These are phyloP conservation scores for Pseudoips prasinana DNA, from an alignment of 2,888 invertebrate species.

Conservation along the genomic window DNA sequence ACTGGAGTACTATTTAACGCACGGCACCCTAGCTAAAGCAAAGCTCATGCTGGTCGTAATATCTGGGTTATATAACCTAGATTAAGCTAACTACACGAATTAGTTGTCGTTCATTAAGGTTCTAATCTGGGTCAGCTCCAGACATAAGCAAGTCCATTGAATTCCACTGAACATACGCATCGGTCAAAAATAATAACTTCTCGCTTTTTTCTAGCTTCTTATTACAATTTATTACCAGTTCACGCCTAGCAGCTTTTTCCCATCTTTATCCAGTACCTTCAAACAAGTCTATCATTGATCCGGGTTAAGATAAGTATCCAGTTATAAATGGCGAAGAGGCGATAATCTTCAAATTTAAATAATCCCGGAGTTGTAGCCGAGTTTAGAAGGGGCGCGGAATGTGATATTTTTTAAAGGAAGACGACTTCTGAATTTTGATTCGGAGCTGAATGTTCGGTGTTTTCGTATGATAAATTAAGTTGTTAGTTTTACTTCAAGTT, in stretches of 20 bases:
- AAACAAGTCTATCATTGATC: constrained; percentile 29
- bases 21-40: too few species aligned
- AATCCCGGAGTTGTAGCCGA: constrained; percentile 28
- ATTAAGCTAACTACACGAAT: too few species aligned
- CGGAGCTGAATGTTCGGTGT: neutral
- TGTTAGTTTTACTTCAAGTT: neutral
- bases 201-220: too few species aligned
- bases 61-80: too few species aligned
- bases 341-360: constrained; percentile 36
- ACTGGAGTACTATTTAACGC: too few species aligned
- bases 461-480: neutral
- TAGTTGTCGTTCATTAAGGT: too few species aligned
- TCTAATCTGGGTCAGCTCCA: too few species aligned
- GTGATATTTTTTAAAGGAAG: constrained; percentile 31
- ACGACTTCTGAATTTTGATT: constrained; percentile 35
- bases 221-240: too few species aligned
- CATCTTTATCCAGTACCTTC: constrained; percentile 24
- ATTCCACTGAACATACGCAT: too few species aligned
- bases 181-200: too few species aligned
- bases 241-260: neutral
- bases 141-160: too few species aligned
- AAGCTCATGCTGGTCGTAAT: too few species aligned
- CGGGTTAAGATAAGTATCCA: constrained; percentile 29
- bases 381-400: constrained; percentile 26
- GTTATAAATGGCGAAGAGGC: constrained; percentile 32